Evolutionary conservation across 1,140 invertebrate species (phyloP).

Genomic region (Scaptodrosophila lebanonensis): DNA sequence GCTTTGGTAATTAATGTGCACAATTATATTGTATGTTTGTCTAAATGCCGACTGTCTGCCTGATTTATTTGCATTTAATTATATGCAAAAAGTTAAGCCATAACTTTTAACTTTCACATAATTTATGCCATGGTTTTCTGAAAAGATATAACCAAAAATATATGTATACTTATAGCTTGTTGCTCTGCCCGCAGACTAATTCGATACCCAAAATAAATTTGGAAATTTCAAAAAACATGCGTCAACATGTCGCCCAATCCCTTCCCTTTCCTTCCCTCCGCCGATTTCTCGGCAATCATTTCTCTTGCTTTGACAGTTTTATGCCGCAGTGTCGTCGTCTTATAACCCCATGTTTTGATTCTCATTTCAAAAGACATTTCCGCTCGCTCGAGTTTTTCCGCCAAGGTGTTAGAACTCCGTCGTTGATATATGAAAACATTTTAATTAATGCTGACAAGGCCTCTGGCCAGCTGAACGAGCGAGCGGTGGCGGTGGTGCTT

Average conservation of each 20-base stretch:
- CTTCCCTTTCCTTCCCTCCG: slow-evolving; percentile 10
- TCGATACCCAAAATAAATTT: slow-evolving; percentile 49
- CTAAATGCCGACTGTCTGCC: slow-evolving; percentile 8
- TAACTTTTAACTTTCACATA: not conserved
- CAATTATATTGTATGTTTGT: slow-evolving; percentile 15
- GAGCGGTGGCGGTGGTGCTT: slow-evolving; percentile 56
- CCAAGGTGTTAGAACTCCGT: slow-evolving; percentile 57
- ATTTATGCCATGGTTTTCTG: no score
- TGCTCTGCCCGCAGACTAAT: slow-evolving; percentile 29
- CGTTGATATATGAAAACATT: slow-evolving; percentile 65
- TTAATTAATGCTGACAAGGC: slow-evolving; percentile 74
- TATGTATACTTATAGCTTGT: slow-evolving; percentile 5
- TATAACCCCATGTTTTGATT: slow-evolving; percentile 54
- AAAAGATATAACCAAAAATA: slow-evolving; percentile 9
- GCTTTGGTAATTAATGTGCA: not conserved
- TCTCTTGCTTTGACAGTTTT: slow-evolving; percentile 52
- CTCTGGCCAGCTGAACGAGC: slow-evolving; percentile 60
- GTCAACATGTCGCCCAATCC: slow-evolving; percentile 5
- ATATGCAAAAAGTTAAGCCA: not conserved
- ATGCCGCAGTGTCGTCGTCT: slow-evolving; percentile 38
- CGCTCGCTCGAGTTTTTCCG: slow-evolving; percentile 28
- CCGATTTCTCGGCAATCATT: slow-evolving; percentile 17
- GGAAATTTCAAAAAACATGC: slow-evolving; percentile 6
- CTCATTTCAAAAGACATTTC: slow-evolving; percentile 51
- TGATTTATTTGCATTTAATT: slow-evolving; percentile 17